Percentiles rank a stretch among this genome's conserved stretches.
Conservation (phyloP, 2,113 vertebrate species). For the Alces alces region DNA sequence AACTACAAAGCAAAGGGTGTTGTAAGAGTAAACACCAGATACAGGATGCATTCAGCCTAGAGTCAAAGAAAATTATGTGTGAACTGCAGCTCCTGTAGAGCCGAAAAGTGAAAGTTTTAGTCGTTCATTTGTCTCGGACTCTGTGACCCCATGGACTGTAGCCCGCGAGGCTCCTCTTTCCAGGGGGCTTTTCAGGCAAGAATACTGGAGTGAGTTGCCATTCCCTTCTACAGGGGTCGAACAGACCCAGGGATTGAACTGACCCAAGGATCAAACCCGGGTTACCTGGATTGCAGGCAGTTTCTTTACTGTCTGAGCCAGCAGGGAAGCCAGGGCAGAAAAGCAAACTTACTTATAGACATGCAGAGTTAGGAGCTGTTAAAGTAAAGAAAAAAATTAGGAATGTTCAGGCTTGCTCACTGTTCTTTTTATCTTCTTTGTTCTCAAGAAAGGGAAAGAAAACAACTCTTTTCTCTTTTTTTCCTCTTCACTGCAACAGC, state of each 20-base stretch:
- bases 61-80: not conserved
- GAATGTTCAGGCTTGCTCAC: not conserved
- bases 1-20: not conserved
- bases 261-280: not conserved
- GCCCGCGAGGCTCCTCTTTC: not conserved
- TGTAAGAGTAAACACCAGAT: not conserved
- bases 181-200: not conserved
- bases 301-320: not conserved
- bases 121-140: not conserved
- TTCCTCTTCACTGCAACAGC: not conserved
- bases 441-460: not conserved
- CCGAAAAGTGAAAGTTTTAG: not conserved
- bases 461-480: not conserved
- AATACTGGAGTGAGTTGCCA: not conserved
- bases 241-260: not conserved
- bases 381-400: not conserved
- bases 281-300: not conserved
- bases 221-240: not conserved
- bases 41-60: not conserved
- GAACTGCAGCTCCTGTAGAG: not conserved
- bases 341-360: not conserved
- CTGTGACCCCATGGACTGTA: not conserved
- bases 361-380: not conserved
- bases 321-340: not conserved
- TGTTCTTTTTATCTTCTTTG: not conserved